phyloP scores from a whole-genome alignment of 2,888 invertebrate genomes.

The Eupeodes luniger region DNA sequence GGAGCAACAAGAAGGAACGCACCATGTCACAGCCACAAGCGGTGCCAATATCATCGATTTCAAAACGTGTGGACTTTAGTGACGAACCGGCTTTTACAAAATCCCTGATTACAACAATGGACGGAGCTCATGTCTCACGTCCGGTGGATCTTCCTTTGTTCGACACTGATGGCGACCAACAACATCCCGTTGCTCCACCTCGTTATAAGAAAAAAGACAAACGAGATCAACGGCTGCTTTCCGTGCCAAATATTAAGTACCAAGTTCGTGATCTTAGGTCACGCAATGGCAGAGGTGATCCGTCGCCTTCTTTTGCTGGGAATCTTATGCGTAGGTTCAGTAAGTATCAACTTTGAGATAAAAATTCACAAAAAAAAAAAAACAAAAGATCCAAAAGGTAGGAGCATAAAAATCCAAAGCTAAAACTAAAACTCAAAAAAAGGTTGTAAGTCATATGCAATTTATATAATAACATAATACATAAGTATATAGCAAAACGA shows the following conservation, averaged over 20 bases:
- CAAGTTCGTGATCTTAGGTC: conserved; percentile 83
- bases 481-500: conserved; percentile 64
- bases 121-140: conserved; percentile 83
- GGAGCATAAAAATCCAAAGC: conserved; percentile 16
- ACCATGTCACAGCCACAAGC: conserved; percentile 79
- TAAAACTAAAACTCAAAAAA: conserved; percentile 32
- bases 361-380: conserved; percentile 18
- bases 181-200: conserved; percentile 86
- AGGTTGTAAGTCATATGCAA: conserved; percentile 32
- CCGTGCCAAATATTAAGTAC: conserved; percentile 91
- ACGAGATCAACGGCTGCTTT: conserved; percentile 89
- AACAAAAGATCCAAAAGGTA: background rate
- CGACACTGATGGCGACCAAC: conserved; percentile 80
- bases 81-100: conserved; percentile 78
- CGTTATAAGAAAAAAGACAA: conserved; percentile 86
- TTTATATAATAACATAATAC: background rate
- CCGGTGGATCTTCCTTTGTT: conserved; percentile 88
- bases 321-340: conserved; percentile 93
- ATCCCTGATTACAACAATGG: conserved; percentile 78
- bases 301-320: conserved; percentile 87
- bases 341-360: conserved; percentile 88
- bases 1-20: conserved; percentile 76
- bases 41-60: conserved; percentile 62
- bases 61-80: conserved; percentile 83
- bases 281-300: conserved; percentile 81